Evolutionary conservation across 2,797 vertebrate species (phyloP).

Genomic region (Prionace glauca): DNA sequence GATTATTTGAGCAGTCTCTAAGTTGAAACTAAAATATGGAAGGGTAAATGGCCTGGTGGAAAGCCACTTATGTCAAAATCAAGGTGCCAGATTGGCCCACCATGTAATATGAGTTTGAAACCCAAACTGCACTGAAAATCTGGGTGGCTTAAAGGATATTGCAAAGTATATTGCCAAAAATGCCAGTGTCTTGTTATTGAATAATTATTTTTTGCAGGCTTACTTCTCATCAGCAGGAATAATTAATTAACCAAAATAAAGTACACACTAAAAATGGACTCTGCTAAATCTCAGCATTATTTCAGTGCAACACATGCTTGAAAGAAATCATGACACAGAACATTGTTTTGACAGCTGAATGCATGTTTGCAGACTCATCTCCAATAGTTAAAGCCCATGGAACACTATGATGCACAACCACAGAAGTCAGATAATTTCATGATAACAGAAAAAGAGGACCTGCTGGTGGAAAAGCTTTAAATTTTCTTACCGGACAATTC

Average conservation of each 20-base stretch:
- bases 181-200: too few relatives aligned
- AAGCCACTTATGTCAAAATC: not conserved
- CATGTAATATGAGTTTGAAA: not conserved
- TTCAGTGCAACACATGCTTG: too few relatives aligned
- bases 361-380: not conserved
- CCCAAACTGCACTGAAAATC: not conserved
- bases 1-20: not conserved
- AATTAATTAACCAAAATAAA: not conserved
- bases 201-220: too few relatives aligned
- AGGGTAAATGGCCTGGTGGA: too few relatives aligned
- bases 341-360: not conserved
- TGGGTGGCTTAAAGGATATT: not conserved
- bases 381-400: not conserved
- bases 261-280: not conserved
- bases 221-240: not conserved
- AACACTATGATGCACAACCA: not conserved
- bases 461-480: not conserved
- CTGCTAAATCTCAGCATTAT: not conserved
- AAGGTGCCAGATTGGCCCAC: not conserved
- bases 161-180: not conserved
- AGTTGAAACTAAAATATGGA: not conserved
- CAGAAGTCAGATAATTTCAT: not conserved
- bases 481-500: constrained; percentile 81
- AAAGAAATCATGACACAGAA: not conserved
- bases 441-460: not conserved